A percentile compares a stretch with the other conserved stretches of the same genome.
Conservation (phyloP, 2,888 invertebrate species). For the Macroteleia sp. region DNA sequence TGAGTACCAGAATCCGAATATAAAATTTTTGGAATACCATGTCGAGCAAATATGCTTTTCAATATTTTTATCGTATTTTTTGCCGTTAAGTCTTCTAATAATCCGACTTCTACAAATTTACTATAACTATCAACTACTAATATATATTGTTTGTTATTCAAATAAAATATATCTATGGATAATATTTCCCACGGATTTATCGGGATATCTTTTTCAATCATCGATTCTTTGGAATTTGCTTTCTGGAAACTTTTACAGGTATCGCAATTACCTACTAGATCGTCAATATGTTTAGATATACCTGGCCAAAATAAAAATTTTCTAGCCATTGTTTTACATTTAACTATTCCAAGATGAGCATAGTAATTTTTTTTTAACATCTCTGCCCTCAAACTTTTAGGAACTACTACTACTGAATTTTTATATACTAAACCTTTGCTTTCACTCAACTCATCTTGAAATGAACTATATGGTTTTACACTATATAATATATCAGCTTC, state of each 20-base stretch:
- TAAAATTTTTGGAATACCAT: slow-evolving; percentile 59
- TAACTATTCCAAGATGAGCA: slow-evolving; percentile 22
- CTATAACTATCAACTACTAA: slow-evolving; percentile 67
- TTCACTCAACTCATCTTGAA: not conserved
- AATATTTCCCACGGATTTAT: slow-evolving; percentile 65
- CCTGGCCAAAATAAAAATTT: slow-evolving; percentile 52
- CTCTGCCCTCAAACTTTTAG: slow-evolving; percentile 27
- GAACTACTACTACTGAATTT: slow-evolving; percentile 38
- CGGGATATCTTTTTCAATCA: slow-evolving; percentile 58
- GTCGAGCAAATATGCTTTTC: slow-evolving; percentile 66
- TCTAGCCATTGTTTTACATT: slow-evolving; percentile 42
- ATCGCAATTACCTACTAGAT: slow-evolving; percentile 62
- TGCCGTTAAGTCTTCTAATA: slow-evolving; percentile 54
- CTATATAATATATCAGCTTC: slow-evolving; percentile 2
- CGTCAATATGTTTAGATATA: slow-evolving; percentile 53
- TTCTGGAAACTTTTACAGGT: slow-evolving; percentile 41
- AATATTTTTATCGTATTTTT: slow-evolving; percentile 53
- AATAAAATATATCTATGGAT: slow-evolving; percentile 66
- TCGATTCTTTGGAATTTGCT: slow-evolving; percentile 62
- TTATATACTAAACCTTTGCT: slow-evolving; percentile 39
- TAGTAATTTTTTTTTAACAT: slow-evolving; percentile 52
- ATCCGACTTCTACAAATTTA: slow-evolving; percentile 67
- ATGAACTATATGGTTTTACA: slow-evolving; percentile 20
- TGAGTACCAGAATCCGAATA: slow-evolving; percentile 68
- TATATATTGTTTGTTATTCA: slow-evolving; percentile 61